Base-by-base conservation (phyloP, 2,797 vertebrate genomes). In the Artibeus jamaicensis region DNA sequence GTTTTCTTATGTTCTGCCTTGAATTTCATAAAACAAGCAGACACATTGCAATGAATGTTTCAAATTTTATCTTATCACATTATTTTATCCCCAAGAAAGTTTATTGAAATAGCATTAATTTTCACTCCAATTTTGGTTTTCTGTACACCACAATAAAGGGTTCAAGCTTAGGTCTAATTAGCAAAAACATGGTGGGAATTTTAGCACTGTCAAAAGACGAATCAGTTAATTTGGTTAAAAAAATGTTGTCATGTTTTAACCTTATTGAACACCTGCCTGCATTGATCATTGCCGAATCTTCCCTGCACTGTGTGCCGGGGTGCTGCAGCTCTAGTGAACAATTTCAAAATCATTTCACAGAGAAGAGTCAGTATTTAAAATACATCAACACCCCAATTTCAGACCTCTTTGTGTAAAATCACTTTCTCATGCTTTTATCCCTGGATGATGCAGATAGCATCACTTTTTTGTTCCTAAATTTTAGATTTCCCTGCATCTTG, bases 401-500 rank as follows among this genome's bases (percentile, higher is more conserved):
- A 84, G 62, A 10, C 70, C 84, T 12, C 29, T 77, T 65, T 81
- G 37, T 84, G 83, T 50, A 86, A 96, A 96, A 78, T 70, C 62
- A 32, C 39, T 85, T 89, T 85, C 73, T 77, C 74, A 32, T 37
- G 76, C 39, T 86, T 95, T 96, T 81, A 76, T 85, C 62, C 71
- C 19, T 26, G 79, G 44, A 24, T 62, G 50, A 93, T 71, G 94
- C 70, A 65, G 42, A 48, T 29, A 74, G 7, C 68, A 65, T 85
- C 68, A 14, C 4, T 1, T 62, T n/a, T 73, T 67, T 83, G 21
- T 39, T 18, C 21, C 83, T 50, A 91, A 94, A 68, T 71, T 70
- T 91, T 37, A 81, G 86, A 97, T 97, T 97, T 96, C 89, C 34
- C 96, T 91, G 78, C 46, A 53, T 96, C 93, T 96, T 74, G 76